A percentile compares a stretch with the other conserved stretches of the same genome.
These are phyloP conservation scores for Drosophila ochracea DNA, from an alignment of 2,888 invertebrate genomes.

Conservation along the genomic window DNA sequence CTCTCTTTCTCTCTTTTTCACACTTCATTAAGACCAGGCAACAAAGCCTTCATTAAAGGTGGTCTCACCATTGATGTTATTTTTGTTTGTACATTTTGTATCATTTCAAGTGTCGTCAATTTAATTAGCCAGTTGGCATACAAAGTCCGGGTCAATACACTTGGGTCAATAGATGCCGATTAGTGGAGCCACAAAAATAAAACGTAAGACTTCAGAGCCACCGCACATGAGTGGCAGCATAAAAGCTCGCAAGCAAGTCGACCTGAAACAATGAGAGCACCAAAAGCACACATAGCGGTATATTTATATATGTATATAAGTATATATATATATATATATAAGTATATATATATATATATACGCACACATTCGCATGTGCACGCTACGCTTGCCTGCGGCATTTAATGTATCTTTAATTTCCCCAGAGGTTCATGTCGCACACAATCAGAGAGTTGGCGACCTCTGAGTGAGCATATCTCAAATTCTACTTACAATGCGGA, in stretches of 20 bases:
- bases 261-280: conserved; percentile 30
- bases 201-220: conserved; percentile 29
- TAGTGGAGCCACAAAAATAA: conserved; percentile 40
- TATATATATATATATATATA: background rate
- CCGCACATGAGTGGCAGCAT: conserved; percentile 26
- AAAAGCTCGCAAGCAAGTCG: conserved; percentile 38
- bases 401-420: conserved; percentile 81
- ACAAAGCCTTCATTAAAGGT: conserved; percentile 57
- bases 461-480: conserved; percentile 41
- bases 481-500: conserved; percentile 38
- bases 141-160: conserved; percentile 15
- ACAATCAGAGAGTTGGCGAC: conserved; percentile 65
- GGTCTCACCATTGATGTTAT: conserved; percentile 10
- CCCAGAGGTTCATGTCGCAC: conserved; percentile 74
- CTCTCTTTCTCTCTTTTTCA: background rate
- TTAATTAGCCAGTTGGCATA: conserved; percentile 56
- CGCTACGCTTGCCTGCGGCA: conserved; percentile 63
- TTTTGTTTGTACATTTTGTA: conserved; percentile 13
- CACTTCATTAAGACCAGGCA: conserved; percentile 48
- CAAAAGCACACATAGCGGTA: conserved; percentile 3
- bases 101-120: conserved; percentile 57
- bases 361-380: conserved; percentile 18
- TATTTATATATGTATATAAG: background rate
- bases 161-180: conserved; percentile 30
- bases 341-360: background rate